Conservation (phyloP, 2,797 vertebrate genomes). For the Pseudochaenichthys georgianus region DNA sequence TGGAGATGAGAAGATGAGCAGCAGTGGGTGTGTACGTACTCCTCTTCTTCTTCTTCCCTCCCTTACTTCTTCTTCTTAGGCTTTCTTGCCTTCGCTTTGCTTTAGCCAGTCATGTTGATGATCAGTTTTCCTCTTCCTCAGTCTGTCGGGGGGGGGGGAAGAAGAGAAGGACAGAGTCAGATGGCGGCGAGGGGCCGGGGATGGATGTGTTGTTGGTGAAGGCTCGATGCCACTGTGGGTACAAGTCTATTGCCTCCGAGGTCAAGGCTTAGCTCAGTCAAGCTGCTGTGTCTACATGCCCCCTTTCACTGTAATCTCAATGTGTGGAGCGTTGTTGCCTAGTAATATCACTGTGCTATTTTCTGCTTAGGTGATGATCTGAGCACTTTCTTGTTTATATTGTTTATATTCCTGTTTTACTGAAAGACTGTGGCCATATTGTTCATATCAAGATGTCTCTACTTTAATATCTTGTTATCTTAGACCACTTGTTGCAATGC, state of each 20-base stretch:
- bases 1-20: constrained; percentile 77
- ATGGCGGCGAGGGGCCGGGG: constrained; percentile 15
- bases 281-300: constrained; percentile 45
- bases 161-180: constrained; percentile 62
- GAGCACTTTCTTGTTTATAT: background rate
- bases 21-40: constrained; percentile 46
- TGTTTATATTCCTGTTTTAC: background rate
- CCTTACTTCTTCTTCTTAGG: constrained; percentile 41
- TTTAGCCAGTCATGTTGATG: constrained; percentile 75
- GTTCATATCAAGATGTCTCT: background rate
- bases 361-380: background rate
- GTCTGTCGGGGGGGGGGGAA: constrained; percentile 59
- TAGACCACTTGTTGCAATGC: constrained; percentile 5
- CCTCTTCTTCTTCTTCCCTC: constrained; percentile 43
- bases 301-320: constrained; percentile 46
- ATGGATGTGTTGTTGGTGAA: constrained; percentile 41
- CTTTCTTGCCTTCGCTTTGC: constrained; percentile 58
- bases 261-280: constrained; percentile 59
- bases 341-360: constrained; percentile 5
- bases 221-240: constrained; percentile 50
- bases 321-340: constrained; percentile 14
- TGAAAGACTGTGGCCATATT: background rate
- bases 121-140: constrained; percentile 60
- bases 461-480: constrained; percentile 1
- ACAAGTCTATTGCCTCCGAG: constrained; percentile 59